Evolutionary conservation across 2,113 vertebrate species (phyloP), one percentile per base, ranked within the genome.

Genomic region (Vidua chalybeata): DNA sequence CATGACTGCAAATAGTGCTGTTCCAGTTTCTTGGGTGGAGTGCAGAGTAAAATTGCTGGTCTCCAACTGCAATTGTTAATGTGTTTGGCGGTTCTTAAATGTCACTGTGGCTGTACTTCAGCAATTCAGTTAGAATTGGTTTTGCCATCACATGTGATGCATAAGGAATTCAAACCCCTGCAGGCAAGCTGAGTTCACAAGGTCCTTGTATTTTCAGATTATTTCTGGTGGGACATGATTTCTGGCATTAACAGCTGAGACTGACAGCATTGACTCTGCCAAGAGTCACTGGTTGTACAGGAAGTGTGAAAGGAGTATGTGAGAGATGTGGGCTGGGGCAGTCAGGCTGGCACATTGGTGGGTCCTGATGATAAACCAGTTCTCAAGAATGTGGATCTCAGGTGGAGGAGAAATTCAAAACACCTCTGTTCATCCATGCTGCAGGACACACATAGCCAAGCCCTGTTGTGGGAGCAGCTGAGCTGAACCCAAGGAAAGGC

Each of bases 1-100:
- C 86, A 83, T 26, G 80, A 86, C 69, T 88, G 69, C 93, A 97
- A 97, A 95, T 58, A 96, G 68, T 37, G 61, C 78, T 37, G 90
- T 95, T 96, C 90, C 92, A 85, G 62, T 93, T 96, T 68, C 88
- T 94, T 95, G 91, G 97, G 95, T 91, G 88, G 83, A 91, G 88
- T 6, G 4, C 35, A 10, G 58, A 74, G 77, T 28, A 33, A 91
- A 84, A 74, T 37, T 22, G 61, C 80, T 20, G 17, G 46, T 81
- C 80, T 93, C 79, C 78, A 88, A 71, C 79, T 21, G 23, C 91
- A 64, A 68, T 83, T 61, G 59, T 93, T 89, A 89, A 84, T 85
- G 87, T 63, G 64, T 68, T 82, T 80, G 92, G 77, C 0, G 0
- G 9, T 74, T 90, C 77, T 83, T 46, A 96, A 92, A 92, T 83